Evolutionary conservation across 2,888 invertebrate species (phyloP), one percentile per base, ranked within the genome.

Genomic region (Hirtodrosophila confusa): DNA sequence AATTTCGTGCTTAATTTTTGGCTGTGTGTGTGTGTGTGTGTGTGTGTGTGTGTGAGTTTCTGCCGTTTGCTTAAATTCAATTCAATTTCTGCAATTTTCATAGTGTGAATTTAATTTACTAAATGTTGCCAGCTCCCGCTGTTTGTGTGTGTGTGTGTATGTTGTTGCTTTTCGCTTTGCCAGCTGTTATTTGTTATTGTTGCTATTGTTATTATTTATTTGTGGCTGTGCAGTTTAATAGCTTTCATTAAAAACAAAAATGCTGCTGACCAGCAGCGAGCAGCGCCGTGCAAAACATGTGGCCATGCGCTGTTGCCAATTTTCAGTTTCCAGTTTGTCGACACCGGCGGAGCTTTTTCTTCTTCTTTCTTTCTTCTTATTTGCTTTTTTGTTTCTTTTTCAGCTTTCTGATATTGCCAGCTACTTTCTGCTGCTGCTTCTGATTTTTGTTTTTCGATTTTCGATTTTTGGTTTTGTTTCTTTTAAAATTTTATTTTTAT

Each of bases 1-100:
- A 83, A 86, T 86, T 86, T 80, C 69, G 75, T 86, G 82, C 76
- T 86, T 80, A 75, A 80, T 80, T 86, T 83, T 86, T 47, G 67
- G 61, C 24, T 72, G 29, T 45, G 6, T 50, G 37, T 49, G 17
- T 61, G 24, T 69, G 40, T 54, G 2, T 17, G 17, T 17, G 17
- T 17, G 17, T 54, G 45, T 37, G 41, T 53, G 43, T 51, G 54
- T 57, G 41, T 60, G 53, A 63, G 40, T 56, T 56, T 72, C 63
- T 67, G 68, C 67, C 55, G 63, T 78, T 78, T 75, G 69, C 76
- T 86, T 85, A 75, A 85, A 86, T 86, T 78, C 69, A 80, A 80
- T 84, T 80, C 63, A 79, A 85, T 85, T 83, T 80, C 69, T 68
- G 65, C 67, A 80, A 80, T 83, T 79, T 82, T 83, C 72, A 51